phyloP scores from a whole-genome alignment of 2,797 vertebrate genomes.

The Scleropages formosus region DNA sequence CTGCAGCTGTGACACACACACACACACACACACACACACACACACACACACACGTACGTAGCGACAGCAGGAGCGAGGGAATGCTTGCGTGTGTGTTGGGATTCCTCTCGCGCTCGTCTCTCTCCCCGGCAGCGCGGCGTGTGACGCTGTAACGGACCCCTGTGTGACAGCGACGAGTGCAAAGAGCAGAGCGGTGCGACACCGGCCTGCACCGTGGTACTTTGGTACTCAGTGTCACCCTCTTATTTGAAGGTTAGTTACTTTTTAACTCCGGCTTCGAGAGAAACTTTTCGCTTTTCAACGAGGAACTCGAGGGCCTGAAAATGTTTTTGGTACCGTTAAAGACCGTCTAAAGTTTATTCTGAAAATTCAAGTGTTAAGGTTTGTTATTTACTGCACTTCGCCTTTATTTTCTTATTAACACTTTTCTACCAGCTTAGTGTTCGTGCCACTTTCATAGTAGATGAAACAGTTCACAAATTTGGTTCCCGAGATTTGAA shows the following conservation, averaged over 20 bases:
- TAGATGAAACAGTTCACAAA: no score
- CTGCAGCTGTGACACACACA: constrained; percentile 47
- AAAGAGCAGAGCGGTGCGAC: not conserved
- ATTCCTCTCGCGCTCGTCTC: not conserved
- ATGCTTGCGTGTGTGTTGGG: not conserved
- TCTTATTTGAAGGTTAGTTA: constrained; percentile 24
- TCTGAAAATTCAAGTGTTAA: not conserved
- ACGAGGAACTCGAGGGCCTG: not conserved
- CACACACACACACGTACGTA: constrained; percentile 19
- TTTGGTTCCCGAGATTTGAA: constrained; percentile 20
- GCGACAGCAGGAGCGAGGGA: not conserved
- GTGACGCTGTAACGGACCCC: not conserved
- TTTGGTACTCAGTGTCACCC: not conserved
- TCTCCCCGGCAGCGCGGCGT: not conserved
- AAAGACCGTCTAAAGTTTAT: not conserved
- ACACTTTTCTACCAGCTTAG: not conserved
- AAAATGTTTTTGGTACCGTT: not conserved
- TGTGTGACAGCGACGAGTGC: constrained; percentile 11
- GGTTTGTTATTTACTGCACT: not conserved
- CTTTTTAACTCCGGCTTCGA: constrained; percentile 14
- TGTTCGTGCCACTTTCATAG: not conserved
- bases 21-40: not conserved
- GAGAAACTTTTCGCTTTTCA: constrained; percentile 1
- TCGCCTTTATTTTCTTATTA: not conserved
- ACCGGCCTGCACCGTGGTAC: constrained; percentile 1